Conservation (phyloP, 2,888 invertebrate species). For the Lissonota sp. region DNA sequence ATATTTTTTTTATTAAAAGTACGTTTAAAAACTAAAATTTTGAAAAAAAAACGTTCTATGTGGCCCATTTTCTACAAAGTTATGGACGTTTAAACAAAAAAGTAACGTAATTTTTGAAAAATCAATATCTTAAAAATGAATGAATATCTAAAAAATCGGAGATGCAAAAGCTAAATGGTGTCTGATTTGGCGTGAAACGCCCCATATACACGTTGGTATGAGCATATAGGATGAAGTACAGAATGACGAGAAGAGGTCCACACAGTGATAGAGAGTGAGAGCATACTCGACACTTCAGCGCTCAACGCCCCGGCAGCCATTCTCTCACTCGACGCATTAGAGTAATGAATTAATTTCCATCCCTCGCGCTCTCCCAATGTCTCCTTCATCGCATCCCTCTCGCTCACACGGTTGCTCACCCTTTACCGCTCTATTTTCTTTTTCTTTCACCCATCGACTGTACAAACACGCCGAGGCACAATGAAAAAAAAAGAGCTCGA, state of each 20-base stretch:
- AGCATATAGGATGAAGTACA: neutral
- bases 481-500: slow-evolving; percentile 20
- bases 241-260: neutral
- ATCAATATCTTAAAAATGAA: too few relatives aligned
- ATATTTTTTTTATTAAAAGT: too few relatives aligned
- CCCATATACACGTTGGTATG: too few relatives aligned
- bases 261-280: slow-evolving; percentile 68
- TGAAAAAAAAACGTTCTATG: too few relatives aligned
- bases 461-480: too few relatives aligned
- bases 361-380: slow-evolving; percentile 69
- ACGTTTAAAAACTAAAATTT: too few relatives aligned
- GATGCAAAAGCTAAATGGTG: too few relatives aligned
- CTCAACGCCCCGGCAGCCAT: slow-evolving; percentile 73
- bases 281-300: slow-evolving; percentile 80
- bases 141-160: too few relatives aligned
- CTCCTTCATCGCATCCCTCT: slow-evolving; percentile 42
- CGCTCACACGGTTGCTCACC: slow-evolving; percentile 58
- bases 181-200: too few relatives aligned
- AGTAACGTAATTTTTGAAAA: too few relatives aligned
- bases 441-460: slow-evolving; percentile 41
- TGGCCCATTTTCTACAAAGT: too few relatives aligned
- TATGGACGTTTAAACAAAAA: too few relatives aligned
- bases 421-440: slow-evolving; percentile 41
- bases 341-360: slow-evolving; percentile 84
- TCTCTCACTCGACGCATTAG: slow-evolving; percentile 82